phyloP scores from a whole-genome alignment of 2,888 invertebrate genomes.

The Chrysolina oricalcia region DNA sequence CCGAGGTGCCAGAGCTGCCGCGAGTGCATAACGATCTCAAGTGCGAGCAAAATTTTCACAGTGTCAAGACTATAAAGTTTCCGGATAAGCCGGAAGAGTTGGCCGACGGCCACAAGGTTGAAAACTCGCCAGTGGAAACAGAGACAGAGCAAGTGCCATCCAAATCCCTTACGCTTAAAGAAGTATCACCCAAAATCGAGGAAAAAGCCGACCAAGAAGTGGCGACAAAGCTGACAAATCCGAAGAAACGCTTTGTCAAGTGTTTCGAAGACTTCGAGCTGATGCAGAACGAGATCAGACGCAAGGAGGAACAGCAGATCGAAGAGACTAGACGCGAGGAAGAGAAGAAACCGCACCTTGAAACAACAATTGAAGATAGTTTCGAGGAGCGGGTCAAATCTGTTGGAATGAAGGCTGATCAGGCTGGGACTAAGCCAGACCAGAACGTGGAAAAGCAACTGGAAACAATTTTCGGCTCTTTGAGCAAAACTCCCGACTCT shows the following conservation, averaged over 20 bases:
- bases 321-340: not conserved
- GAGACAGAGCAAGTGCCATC: not conserved
- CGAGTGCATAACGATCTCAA: constrained; percentile 72
- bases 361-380: not conserved
- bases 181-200: constrained; percentile 3
- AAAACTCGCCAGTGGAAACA: not conserved
- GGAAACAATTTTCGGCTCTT: constrained; percentile 21
- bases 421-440: not conserved
- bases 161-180: not conserved
- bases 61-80: constrained; percentile 67
- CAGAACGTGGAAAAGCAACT: not conserved
- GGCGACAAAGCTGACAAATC: constrained; percentile 66
- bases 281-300: constrained; percentile 52
- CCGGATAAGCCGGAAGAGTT: constrained; percentile 63
- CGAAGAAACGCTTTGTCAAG: constrained; percentile 70
- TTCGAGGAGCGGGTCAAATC: not conserved
- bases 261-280: constrained; percentile 69
- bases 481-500: constrained; percentile 13
- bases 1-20: constrained; percentile 76
- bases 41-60: constrained; percentile 69
- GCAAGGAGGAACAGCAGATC: constrained; percentile 40
- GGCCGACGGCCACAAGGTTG: not conserved
- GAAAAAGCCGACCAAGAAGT: constrained; percentile 52
- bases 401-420: not conserved
- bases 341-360: not conserved